Evolutionary conservation across 2,797 vertebrate genomes (phyloP).

Genomic region (Silurus lanzhouensis): DNA sequence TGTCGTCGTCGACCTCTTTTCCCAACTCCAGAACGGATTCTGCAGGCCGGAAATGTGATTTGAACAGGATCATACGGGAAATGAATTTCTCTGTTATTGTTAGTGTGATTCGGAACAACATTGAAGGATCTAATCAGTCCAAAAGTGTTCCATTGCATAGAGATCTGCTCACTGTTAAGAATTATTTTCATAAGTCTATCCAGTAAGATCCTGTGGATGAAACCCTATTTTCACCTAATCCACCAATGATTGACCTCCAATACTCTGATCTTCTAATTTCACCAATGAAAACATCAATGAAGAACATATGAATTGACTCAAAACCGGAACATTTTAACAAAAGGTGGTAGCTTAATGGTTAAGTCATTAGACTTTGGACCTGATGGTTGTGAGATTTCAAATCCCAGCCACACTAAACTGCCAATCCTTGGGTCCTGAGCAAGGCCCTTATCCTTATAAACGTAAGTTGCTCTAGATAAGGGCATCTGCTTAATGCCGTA

Average conservation of each 20-base stretch:
- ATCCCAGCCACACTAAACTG: too few relatives aligned
- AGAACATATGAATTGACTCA: neutral
- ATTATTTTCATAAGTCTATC: neutral
- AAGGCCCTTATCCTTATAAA: too few relatives aligned
- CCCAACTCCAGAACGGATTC: conserved; percentile 78
- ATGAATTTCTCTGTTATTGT: neutral
- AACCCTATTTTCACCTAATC: neutral
- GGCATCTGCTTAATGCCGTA: too few relatives aligned
- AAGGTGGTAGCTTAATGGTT: too few relatives aligned
- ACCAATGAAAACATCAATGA: neutral
- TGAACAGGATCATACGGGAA: neutral
- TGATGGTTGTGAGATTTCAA: too few relatives aligned
- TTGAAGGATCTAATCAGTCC: neutral
- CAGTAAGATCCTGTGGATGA: neutral
- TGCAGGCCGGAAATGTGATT: conserved; percentile 54
- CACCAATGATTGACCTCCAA: neutral
- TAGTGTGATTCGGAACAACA: neutral
- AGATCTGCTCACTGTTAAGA: neutral
- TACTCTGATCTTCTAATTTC: neutral
- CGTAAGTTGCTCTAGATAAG: too few relatives aligned
- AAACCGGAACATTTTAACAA: neutral
- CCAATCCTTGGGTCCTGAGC: too few relatives aligned
- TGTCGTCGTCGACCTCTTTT: conserved; percentile 69
- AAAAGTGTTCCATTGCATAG: neutral
- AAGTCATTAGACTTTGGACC: too few relatives aligned